phyloP scores from a whole-genome alignment of 2,113 vertebrate genomes.

The Alligator mississippiensis region DNA sequence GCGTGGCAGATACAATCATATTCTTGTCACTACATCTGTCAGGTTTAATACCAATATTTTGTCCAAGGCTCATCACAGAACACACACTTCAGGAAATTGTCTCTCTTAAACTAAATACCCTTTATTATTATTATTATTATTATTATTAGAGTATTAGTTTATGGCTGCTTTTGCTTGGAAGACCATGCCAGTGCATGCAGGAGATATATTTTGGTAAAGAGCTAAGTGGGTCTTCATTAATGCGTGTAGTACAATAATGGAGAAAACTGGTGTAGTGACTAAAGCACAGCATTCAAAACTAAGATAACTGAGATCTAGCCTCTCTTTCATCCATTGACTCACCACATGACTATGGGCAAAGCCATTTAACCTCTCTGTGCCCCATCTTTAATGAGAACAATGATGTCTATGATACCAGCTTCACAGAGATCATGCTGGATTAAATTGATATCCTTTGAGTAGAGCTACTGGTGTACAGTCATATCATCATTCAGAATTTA shows the following conservation, averaged over 20 bases:
- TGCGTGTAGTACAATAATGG: background rate
- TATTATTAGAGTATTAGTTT: background rate
- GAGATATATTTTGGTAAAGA: fast-evolving
- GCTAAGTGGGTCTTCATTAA: no score
- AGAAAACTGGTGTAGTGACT: background rate
- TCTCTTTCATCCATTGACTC: background rate
- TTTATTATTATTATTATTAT: background rate
- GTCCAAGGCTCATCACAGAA: background rate
- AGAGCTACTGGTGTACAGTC: background rate
- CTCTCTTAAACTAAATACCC: background rate
- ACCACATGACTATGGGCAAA: fast-evolving
- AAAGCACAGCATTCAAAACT: fast-evolving
- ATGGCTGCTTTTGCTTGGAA: background rate
- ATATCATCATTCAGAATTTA: fast-evolving
- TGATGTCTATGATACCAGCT: no score
- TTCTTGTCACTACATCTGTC: background rate
- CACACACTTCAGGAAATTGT: background rate
- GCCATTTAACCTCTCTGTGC: background rate
- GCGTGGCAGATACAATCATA: no score
- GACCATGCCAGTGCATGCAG: fast-evolving
- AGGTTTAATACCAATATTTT: background rate
- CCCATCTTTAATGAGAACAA: background rate
- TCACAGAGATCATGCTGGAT: fast-evolving
- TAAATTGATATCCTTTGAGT: fast-evolving
- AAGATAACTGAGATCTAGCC: fast-evolving